A percentile compares a stretch with the other conserved stretches of the same genome.
phyloP scores from a whole-genome alignment of 2,113 vertebrate species.

The Toxotes chatareus region DNA sequence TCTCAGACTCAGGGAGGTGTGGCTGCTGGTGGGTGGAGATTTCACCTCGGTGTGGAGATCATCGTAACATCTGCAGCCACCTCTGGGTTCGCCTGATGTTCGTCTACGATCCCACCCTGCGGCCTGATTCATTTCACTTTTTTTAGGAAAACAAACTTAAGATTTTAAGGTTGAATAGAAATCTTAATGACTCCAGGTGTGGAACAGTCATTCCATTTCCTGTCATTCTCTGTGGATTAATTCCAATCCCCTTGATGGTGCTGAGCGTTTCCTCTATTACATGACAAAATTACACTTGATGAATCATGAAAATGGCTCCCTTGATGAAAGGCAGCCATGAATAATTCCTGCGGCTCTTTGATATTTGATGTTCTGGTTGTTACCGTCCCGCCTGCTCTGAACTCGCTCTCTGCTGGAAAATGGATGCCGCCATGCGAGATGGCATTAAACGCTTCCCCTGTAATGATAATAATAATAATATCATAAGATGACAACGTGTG shows the following conservation, averaged over 20 bases:
- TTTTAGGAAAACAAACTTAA: background rate
- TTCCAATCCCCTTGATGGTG: slow-evolving; percentile 4
- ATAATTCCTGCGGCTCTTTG: slow-evolving; percentile 60
- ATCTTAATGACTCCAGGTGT: slow-evolving; percentile 2
- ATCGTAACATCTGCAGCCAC: too few relatives aligned
- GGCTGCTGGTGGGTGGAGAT: too few relatives aligned
- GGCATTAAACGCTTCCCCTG: slow-evolving; percentile 52
- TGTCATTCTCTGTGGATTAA: slow-evolving; percentile 23
- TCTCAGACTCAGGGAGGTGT: too few relatives aligned
- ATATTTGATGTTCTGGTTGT: slow-evolving; percentile 54
- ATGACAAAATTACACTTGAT: slow-evolving; percentile 48
- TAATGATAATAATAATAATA: slow-evolving; percentile 56
- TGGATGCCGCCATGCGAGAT: slow-evolving; percentile 36
- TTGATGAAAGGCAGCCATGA: slow-evolving; percentile 52
- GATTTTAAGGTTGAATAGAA: background rate
- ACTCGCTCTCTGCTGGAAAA: slow-evolving; percentile 43
- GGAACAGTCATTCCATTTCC: slow-evolving; percentile 1
- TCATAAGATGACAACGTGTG: slow-evolving; percentile 40
- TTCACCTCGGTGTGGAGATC: too few relatives aligned
- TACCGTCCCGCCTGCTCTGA: slow-evolving; percentile 43
- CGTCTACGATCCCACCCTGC: too few relatives aligned
- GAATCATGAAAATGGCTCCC: slow-evolving; percentile 49
- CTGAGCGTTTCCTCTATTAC: slow-evolving; percentile 37
- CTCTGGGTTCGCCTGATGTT: too few relatives aligned
- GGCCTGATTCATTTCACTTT: background rate